Base-by-base conservation (phyloP, 2,113 vertebrate species). In the Petromus typicus region DNA sequence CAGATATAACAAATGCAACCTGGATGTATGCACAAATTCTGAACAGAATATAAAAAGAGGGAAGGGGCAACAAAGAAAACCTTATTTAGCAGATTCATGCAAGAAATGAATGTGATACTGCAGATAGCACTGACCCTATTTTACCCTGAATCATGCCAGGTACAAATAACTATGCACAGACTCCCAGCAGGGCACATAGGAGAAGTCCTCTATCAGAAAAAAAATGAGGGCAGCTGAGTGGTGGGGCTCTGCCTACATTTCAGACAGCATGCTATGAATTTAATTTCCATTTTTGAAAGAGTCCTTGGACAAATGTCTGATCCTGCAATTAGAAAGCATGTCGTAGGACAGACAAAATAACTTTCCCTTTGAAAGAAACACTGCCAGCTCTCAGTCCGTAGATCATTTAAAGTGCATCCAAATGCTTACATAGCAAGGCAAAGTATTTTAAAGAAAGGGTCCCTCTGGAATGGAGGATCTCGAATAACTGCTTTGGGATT, bases 361-460 rank as follows among this genome's bases (percentile, higher is more conserved):
- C 95, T 95, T 51, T 85, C 90, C 78, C 84, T 76, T 79, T 37
- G 96, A 97, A 94, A 94, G 37, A 93, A 95, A 86, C 88, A 92
- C 93, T n/a, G 96, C 80, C 79, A 96, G 64, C 92, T 96, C 90
- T 95, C 90, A 63, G 64, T 48, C 82, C 40, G 51, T 56, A 94
- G 80, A 69, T 67, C 95, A 59, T 93, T 97, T 98, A 98, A 98
- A 98, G 98, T 98, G 98, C 98, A 98, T 98, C 90, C 94, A 85
- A 96, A 97, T 90, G 82, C 95, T 96, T 0, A 91, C n/a, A 95
- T 66, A 97, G 54, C 73, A 96, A 96, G 97, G 97, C 86, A 86
- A 96, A 96, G 85, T 1, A 0, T 69, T 92, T 16, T 1, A 48
- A 67, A 89, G 86, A 82, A 94, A 78, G 45, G 96, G 93, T 66